A percentile compares a stretch with the other conserved stretches of the same genome.
Conservation (phyloP, 2,113 vertebrate genomes). For the Cyanistes caeruleus region DNA sequence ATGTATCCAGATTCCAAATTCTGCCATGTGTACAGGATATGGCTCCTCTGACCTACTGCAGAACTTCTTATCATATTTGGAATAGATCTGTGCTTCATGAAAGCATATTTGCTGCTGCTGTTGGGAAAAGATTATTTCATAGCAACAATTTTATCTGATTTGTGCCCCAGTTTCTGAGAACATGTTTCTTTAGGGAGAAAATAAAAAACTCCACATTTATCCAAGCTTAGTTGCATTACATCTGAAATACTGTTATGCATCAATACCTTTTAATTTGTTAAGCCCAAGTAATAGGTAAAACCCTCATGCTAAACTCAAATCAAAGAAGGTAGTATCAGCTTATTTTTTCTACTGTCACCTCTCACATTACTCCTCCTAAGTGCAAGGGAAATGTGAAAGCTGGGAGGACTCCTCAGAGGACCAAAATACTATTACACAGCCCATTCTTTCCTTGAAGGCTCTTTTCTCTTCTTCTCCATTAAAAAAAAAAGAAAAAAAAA, state of each 20-base stretch:
- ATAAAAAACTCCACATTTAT: neutral
- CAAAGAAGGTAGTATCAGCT: neutral
- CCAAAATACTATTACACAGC: neutral
- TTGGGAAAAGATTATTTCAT: conserved; percentile 6
- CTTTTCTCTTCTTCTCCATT: neutral
- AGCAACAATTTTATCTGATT: conserved; percentile 18
- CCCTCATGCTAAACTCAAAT: neutral
- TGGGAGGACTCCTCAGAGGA: neutral
- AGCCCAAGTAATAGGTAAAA: neutral
- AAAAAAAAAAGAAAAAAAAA: too few species aligned
- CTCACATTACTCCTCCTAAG: neutral
- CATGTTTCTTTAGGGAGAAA: neutral
- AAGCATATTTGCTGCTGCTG: neutral
- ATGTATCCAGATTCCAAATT: neutral
- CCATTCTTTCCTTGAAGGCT: neutral
- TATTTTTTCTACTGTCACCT: neutral
- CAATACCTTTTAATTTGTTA: neutral
- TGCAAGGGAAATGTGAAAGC: neutral
- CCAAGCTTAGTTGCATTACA: neutral
- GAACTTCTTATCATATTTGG: neutral
- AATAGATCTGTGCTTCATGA: neutral
- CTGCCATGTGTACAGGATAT: neutral
- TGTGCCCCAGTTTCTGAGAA: neutral
- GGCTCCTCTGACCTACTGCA: neutral
- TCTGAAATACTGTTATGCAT: neutral